Conservation (phyloP, 2,888 invertebrate species). For the Nephrotoma flavescens region DNA sequence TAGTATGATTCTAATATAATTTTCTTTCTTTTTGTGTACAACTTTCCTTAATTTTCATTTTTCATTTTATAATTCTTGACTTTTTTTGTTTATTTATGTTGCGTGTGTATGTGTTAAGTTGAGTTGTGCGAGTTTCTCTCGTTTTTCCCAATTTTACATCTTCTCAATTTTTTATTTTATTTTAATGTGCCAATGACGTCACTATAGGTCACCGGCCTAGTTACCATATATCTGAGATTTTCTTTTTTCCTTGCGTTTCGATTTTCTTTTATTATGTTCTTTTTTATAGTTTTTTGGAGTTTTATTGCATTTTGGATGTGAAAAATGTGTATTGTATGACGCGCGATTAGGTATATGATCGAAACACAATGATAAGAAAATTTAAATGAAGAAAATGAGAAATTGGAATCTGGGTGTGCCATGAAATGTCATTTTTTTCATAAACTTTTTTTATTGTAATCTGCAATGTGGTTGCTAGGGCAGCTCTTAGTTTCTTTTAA, state of each 20-base stretch:
- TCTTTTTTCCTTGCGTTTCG: not conserved
- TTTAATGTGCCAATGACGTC: slow-evolving; percentile 23
- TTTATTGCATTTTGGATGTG: not conserved
- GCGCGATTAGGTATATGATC: not conserved
- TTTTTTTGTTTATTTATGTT: not conserved
- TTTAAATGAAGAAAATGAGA: not conserved
- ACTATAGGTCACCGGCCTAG: slow-evolving; percentile 32
- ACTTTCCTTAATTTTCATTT: not conserved
- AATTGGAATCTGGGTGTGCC: not conserved
- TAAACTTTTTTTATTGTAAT: not conserved
- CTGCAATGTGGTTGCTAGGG: not conserved
- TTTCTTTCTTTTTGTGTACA: not conserved
- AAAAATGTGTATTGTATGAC: not conserved
- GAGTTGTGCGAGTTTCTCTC: not conserved
- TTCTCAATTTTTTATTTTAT: not conserved
- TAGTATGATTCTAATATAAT: not conserved
- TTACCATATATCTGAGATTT: slow-evolving; percentile 4
- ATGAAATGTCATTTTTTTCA: not conserved
- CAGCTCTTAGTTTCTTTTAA: no score
- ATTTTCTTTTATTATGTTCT: not conserved
- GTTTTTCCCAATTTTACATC: not conserved
- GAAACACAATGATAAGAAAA: not conserved
- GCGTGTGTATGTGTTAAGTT: not conserved
- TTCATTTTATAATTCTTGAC: not conserved
- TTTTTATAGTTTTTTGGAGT: not conserved